phyloP scores from a whole-genome alignment of 1,140 invertebrate species.

The Heliconius melpomene region DNA sequence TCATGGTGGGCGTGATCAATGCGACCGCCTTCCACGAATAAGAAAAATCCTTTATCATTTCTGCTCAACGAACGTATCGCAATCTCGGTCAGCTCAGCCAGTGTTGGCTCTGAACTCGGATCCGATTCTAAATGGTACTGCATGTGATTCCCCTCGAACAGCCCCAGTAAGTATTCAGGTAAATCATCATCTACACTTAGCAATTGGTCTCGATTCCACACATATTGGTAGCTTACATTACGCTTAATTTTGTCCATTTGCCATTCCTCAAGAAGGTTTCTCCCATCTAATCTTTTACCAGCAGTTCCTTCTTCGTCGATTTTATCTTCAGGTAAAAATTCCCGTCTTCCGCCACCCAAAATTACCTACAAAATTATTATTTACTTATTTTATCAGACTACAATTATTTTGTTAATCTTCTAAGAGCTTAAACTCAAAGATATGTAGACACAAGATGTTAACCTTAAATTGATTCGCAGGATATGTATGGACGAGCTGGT shows the following conservation, averaged over 20 bases:
- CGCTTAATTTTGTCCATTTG: slow-evolving; percentile 66
- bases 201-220: slow-evolving; percentile 85
- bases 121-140: slow-evolving; percentile 77
- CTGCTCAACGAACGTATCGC: slow-evolving; percentile 90
- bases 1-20: slow-evolving; percentile 93
- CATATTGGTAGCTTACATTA: slow-evolving; percentile 85
- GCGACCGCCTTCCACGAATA: slow-evolving; percentile 93
- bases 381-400: too few species aligned
- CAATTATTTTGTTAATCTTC: too few species aligned
- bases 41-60: slow-evolving; percentile 91
- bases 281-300: slow-evolving; percentile 83
- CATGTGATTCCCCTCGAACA: slow-evolving; percentile 76
- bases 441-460: background rate
- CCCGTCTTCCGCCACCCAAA: slow-evolving; percentile 87
- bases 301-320: slow-evolving; percentile 85
- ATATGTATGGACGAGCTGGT: slow-evolving; percentile 86
- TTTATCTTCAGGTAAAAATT: slow-evolving; percentile 83
- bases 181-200: slow-evolving; percentile 82
- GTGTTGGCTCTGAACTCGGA: slow-evolving; percentile 83
- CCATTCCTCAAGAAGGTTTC: slow-evolving; percentile 80
- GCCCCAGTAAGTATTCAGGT: slow-evolving; percentile 88
- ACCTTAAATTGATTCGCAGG: slow-evolving; percentile 83
- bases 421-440: background rate
- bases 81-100: slow-evolving; percentile 91
- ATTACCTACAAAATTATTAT: slow-evolving; percentile 80